Base-by-base conservation (phyloP, 2,888 invertebrate species). In the Eupithecia exiguata region DNA sequence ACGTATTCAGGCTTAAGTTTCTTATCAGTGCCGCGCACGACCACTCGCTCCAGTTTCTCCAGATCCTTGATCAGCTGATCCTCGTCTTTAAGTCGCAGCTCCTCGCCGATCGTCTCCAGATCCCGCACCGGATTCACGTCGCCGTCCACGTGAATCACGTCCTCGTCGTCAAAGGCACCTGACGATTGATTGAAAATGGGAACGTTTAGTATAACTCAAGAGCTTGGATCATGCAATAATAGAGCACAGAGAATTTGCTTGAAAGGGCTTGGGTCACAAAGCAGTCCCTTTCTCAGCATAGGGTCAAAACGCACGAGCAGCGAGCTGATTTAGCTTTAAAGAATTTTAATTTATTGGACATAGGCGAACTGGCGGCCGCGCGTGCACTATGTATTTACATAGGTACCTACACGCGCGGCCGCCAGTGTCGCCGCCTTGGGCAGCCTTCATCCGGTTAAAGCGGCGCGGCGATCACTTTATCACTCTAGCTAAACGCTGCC, bases 91-190 rank as follows among this genome's bases (percentile, higher is more conserved):
- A 99, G 95, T 68, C 99, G 96, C 72, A 99, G 93, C 89, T 99
- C 99, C 87, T 99, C 99, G 78, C 96, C 96, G 86, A 99, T 99
- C 71, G 99, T 99, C 85, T 98, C 99, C 87, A 99, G 95, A 93
- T 99, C 99, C 72, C 99, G 95, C 0, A 99, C 97, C 0, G 99
- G 99, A 91, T 99, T 97, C 3, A 99, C 99, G 77, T 99, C 99
- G 0, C 99, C 99, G 90, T 99, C 99, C 0, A 99, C 97, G 89
- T 99, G 99, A 68, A 98, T 99, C 0, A 99, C 99, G 86, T 99
- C 99, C 72, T 98, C 98, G 86, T 99, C 99, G 79, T 99, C 99
- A 89, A 99, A 99, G 12, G 98, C 99, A 86, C 98, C 98, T 98
- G 84, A 25, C 9, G 21, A 10, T 61, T 35, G 16, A 18, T 35